Conservation (phyloP, 1,140 invertebrate species). For the Pseudomyrmex sp. region DNA sequence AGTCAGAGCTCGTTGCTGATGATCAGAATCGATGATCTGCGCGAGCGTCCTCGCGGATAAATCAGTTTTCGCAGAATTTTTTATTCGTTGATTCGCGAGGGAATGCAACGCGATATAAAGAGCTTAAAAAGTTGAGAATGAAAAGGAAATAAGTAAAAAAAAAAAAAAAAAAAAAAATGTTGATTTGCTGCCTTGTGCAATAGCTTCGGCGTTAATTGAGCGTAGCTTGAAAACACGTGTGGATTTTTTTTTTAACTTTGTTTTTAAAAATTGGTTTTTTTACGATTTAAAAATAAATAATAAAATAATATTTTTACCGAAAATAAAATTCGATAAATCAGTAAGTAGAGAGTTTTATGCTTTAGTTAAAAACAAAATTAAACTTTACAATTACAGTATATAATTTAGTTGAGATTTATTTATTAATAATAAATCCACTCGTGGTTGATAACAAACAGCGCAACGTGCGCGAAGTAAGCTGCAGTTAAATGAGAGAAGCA, state of each 20-base stretch:
- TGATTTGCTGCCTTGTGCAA: background rate
- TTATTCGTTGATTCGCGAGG: background rate
- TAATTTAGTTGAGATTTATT: background rate
- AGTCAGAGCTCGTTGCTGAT: slow-evolving; percentile 74
- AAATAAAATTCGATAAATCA: background rate
- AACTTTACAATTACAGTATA: background rate
- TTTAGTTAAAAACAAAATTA: background rate
- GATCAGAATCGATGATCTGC: slow-evolving; percentile 54
- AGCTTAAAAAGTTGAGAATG: slow-evolving; percentile 1
- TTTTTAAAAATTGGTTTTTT: background rate
- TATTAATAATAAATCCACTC: slow-evolving; percentile 64
- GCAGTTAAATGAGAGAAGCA: slow-evolving; percentile 62
- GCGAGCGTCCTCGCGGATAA: background rate
- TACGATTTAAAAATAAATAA: slow-evolving; percentile 22
- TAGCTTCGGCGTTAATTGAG: slow-evolving; percentile 59
- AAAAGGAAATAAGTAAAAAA: slow-evolving; percentile 4
- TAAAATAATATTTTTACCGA: too few relatives aligned
- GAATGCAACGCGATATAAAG: background rate
- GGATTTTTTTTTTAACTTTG: slow-evolving; percentile 39
- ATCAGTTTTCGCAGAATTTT: slow-evolving; percentile 2
- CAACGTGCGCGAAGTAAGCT: slow-evolving; percentile 76
- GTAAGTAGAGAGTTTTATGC: background rate
- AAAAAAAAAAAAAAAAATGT: background rate
- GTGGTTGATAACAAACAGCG: slow-evolving; percentile 60
- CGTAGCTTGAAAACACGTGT: slow-evolving; percentile 50